Conservation (phyloP, 2,113 vertebrate species). For the Sorex fumeus region DNA sequence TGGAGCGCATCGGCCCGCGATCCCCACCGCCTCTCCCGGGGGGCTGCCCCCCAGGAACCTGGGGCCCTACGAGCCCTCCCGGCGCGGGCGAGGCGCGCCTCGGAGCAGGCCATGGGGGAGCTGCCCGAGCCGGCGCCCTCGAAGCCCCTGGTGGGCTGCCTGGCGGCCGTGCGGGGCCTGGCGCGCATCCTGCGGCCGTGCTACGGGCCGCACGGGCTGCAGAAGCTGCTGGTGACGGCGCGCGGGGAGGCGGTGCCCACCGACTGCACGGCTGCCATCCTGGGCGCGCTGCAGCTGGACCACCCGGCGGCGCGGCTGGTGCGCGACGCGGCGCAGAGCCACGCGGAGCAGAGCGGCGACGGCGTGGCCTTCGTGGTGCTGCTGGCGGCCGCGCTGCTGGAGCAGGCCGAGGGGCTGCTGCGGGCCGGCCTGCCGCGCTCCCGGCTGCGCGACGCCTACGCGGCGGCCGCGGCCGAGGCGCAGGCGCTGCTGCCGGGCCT, state of each 20-base stretch:
- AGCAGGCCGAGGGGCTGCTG: slow-evolving; percentile 67
- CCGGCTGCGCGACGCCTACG: slow-evolving; percentile 71
- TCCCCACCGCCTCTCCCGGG: too few species aligned
- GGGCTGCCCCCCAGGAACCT: not conserved
- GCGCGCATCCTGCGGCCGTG: slow-evolving; percentile 69
- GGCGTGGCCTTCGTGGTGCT: slow-evolving; percentile 74
- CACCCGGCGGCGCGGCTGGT: slow-evolving; percentile 76
- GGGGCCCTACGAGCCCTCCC: too few species aligned
- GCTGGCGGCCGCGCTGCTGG: slow-evolving; percentile 67
- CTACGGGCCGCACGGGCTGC: slow-evolving; percentile 74
- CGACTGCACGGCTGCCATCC: not conserved
- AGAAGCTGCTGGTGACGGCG: slow-evolving; percentile 80
- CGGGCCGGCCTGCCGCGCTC: slow-evolving; percentile 50
- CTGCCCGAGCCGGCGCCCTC: slow-evolving; percentile 45
- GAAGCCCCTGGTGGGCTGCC: slow-evolving; percentile 61
- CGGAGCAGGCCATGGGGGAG: not conserved
- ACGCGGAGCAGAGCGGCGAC: slow-evolving; percentile 71
- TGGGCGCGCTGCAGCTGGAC: slow-evolving; percentile 76
- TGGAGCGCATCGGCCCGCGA: not conserved
- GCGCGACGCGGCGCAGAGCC: slow-evolving; percentile 56
- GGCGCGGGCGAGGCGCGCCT: too few species aligned
- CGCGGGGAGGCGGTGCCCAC: slow-evolving; percentile 59
- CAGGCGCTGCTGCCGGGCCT: slow-evolving; percentile 65
- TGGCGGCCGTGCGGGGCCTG: slow-evolving; percentile 62
- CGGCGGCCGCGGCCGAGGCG: not conserved